A percentile compares a stretch with the other conserved stretches of the same genome.
phyloP scores from a whole-genome alignment of 2,888 invertebrate genomes.

The Eristalis pertinax region DNA sequence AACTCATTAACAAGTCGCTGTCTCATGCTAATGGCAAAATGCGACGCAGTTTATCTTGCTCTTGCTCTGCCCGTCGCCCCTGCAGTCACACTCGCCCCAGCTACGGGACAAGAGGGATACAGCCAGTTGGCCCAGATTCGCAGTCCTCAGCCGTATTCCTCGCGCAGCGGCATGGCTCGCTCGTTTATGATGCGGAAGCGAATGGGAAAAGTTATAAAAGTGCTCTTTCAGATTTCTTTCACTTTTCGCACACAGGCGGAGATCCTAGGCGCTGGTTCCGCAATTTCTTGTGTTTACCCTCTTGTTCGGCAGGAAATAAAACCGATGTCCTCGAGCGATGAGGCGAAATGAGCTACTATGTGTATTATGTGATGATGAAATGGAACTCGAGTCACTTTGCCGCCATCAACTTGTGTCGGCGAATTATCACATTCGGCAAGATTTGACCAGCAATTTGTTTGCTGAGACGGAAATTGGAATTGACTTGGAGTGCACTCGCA shows the following conservation, averaged over 20 bases:
- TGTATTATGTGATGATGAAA: neutral
- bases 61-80: neutral
- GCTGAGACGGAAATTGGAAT: neutral
- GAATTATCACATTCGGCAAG: neutral
- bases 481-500: neutral
- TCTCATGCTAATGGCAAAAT: slow-evolving; percentile 22
- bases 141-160: neutral
- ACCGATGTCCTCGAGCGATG: neutral
- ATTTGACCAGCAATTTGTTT: neutral
- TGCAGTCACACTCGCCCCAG: neutral
- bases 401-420: neutral
- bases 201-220: slow-evolving; percentile 33
- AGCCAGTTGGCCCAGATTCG: neutral
- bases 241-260: neutral
- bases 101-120: neutral
- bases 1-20: slow-evolving; percentile 43
- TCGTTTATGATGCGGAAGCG: slow-evolving; percentile 43
- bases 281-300: neutral
- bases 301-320: neutral
- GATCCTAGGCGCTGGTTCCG: neutral
- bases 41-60: neutral
- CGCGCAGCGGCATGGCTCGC: neutral
- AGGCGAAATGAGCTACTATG: neutral
- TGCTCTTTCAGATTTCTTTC: neutral
- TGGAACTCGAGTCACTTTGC: neutral